Percentiles rank a stretch among this genome's conserved stretches.
phyloP scores from a whole-genome alignment of 2,797 vertebrate species.

The Acanthis flammea region DNA sequence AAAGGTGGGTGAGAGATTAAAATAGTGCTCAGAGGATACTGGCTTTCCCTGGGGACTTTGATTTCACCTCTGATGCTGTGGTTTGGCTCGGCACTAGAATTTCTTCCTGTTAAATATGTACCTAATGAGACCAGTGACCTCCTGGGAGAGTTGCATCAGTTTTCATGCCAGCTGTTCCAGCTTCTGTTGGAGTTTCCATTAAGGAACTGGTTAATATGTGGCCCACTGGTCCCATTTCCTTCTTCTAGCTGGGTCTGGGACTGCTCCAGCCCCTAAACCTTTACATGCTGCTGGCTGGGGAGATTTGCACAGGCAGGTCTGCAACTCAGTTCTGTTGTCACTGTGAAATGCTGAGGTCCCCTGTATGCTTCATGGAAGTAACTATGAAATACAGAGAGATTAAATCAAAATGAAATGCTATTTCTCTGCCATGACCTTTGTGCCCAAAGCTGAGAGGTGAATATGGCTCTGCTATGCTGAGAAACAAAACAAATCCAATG shows the following conservation, averaged over 20 bases:
- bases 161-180: neutral
- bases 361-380: neutral
- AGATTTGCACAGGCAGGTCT: neutral
- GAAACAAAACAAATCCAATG: neutral
- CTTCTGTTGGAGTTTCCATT: neutral
- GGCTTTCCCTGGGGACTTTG: neutral
- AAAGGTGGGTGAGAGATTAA: neutral
- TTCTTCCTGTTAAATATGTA: neutral
- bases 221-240: neutral
- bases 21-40: neutral
- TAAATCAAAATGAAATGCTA: neutral
- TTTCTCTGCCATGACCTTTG: neutral
- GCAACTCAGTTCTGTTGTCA: neutral
- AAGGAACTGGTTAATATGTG: neutral
- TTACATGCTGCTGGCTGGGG: neutral
- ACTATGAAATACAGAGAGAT: neutral
- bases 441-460: neutral
- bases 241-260: neutral
- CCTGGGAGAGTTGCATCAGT: neutral
- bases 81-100: neutral
- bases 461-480: neutral
- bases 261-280: neutral
- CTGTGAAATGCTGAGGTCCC: neutral
- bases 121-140: neutral
- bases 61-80: neutral